Evolutionary conservation across 2,797 vertebrate genomes (phyloP).

Genomic region (Gadopsis marmoratus): DNA sequence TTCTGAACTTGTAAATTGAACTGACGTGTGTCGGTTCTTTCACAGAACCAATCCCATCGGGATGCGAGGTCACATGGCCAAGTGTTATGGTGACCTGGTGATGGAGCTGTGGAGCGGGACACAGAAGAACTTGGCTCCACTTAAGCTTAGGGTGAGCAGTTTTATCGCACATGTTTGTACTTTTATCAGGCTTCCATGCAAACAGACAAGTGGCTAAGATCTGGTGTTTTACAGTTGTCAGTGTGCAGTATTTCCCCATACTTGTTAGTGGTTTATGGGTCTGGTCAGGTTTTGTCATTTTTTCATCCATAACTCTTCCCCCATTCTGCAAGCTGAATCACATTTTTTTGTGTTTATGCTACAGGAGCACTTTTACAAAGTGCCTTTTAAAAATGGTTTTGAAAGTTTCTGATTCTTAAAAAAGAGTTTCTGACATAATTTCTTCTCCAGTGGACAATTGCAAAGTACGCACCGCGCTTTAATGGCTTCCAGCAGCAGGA

Average conservation of each 20-base stretch:
- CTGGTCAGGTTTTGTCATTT: background rate
- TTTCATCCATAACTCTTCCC: background rate
- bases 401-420: background rate
- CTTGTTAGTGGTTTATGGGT: background rate
- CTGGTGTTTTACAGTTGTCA: background rate
- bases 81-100: constrained; percentile 99
- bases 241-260: background rate
- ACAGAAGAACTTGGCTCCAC: constrained; percentile 96
- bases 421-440: constrained; percentile 1
- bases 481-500: constrained; percentile 99
- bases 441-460: constrained; percentile 94
- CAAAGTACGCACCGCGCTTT: constrained; percentile 97
- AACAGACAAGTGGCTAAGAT: background rate
- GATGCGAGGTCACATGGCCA: constrained; percentile 99
- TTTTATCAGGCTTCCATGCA: background rate
- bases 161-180: background rate
- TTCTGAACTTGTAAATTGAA: background rate
- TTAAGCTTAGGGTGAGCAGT: constrained; percentile 93
- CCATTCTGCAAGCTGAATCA: background rate
- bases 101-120: constrained; percentile 99
- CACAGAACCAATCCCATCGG: constrained; percentile 97
- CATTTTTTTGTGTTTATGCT: background rate
- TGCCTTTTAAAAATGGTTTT: background rate
- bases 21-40: constrained; percentile 25
- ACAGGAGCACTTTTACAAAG: background rate